These are phyloP conservation scores for Polypterus senegalus DNA, from an alignment of 2,113 vertebrate genomes.

Conservation along the genomic window DNA sequence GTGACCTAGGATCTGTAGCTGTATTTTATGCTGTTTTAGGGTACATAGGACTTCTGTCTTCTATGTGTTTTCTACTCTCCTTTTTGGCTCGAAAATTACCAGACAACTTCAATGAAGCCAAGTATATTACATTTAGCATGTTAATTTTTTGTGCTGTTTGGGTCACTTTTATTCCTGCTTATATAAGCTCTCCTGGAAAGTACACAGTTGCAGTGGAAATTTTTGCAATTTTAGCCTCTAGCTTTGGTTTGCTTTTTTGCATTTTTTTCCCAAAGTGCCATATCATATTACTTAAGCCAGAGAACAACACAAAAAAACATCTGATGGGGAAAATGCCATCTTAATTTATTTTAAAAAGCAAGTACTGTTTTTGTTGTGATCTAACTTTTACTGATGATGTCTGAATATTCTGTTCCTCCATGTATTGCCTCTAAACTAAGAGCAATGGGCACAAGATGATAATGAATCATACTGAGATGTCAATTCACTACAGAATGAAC, in stretches of 20 bases:
- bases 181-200: slow-evolving; percentile 2
- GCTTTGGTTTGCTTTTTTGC: slow-evolving; percentile 33
- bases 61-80: neutral
- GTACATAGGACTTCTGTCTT: neutral
- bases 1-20: slow-evolving; percentile 1
- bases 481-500: too few relatives aligned
- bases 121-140: slow-evolving; percentile 1
- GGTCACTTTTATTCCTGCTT: slow-evolving; percentile 2
- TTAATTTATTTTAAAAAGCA: too few relatives aligned
- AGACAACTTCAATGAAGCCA: slow-evolving; percentile 4
- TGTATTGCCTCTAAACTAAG: too few relatives aligned
- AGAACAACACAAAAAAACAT: neutral
- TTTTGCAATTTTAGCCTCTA: slow-evolving; percentile 28
- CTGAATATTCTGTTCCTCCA: too few relatives aligned
- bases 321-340: neutral
- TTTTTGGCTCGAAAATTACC: neutral
- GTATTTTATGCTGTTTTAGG: slow-evolving; percentile 1
- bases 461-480: too few relatives aligned
- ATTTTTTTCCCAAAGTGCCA: neutral
- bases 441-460: too few relatives aligned
- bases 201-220: slow-evolving; percentile 1
- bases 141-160: slow-evolving; percentile 1
- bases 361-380: too few relatives aligned
- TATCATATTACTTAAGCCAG: neutral
- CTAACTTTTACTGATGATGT: too few relatives aligned